phyloP scores from a whole-genome alignment of 2,797 vertebrate species.

The Sciaenops ocellatus region DNA sequence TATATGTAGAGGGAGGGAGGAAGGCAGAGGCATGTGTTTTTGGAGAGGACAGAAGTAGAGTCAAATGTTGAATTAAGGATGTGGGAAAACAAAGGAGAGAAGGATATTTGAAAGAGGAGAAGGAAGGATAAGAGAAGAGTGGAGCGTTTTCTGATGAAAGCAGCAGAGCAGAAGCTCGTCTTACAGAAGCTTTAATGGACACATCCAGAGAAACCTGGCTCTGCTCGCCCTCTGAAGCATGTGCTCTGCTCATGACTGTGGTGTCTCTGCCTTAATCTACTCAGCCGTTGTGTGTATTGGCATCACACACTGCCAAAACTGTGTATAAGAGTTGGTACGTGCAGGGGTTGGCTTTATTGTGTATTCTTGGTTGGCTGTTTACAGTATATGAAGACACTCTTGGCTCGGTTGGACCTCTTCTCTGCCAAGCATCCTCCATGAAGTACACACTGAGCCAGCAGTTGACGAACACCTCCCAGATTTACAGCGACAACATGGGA shows the following conservation, averaged over 20 bases:
- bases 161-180: slow-evolving; percentile 2
- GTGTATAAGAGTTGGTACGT: neutral
- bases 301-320: neutral
- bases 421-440: slow-evolving; percentile 37
- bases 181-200: slow-evolving; percentile 1
- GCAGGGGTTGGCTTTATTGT: slow-evolving; percentile 10
- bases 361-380: slow-evolving; percentile 33
- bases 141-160: neutral
- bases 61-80: neutral
- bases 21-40: neutral
- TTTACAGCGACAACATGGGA: neutral
- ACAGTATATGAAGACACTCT: slow-evolving; percentile 25
- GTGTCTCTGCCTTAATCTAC: slow-evolving; percentile 14
- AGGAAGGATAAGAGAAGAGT: neutral
- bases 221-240: slow-evolving; percentile 30
- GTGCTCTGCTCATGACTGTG: slow-evolving; percentile 25
- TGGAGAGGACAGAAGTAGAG: neutral
- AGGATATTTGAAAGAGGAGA: neutral
- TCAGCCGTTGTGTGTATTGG: slow-evolving; percentile 12
- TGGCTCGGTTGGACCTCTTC: slow-evolving; percentile 6
- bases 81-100: neutral
- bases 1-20: neutral
- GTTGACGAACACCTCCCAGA: slow-evolving; percentile 11
- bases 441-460: slow-evolving; percentile 14
- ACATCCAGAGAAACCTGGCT: slow-evolving; percentile 13